phyloP scores from a whole-genome alignment of 2,888 invertebrate species.

The Campoplex nolae region DNA sequence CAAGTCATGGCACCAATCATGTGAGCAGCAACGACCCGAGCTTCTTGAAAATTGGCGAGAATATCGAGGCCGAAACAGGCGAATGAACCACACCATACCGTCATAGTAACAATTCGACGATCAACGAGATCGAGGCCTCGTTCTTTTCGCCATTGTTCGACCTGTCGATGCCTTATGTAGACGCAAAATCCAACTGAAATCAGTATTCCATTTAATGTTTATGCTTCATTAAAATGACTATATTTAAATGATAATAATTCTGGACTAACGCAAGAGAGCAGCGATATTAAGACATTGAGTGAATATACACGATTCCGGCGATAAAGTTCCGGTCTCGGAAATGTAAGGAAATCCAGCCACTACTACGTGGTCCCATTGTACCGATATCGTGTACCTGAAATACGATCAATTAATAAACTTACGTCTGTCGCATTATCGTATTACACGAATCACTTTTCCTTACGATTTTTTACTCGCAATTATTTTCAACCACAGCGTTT shows the following conservation, averaged over 20 bases:
- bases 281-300: conserved; percentile 87
- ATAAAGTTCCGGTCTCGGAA: conserved; percentile 87
- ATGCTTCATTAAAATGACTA: neutral
- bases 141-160: conserved; percentile 81
- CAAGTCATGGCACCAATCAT: conserved; percentile 87
- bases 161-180: conserved; percentile 86
- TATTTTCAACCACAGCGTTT: conserved; percentile 38
- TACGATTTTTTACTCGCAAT: conserved; percentile 1
- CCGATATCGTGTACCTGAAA: conserved; percentile 85
- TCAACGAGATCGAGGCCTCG: conserved; percentile 73
- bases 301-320: conserved; percentile 89
- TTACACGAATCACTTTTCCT: conserved; percentile 15
- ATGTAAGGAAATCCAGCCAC: conserved; percentile 86
- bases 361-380: conserved; percentile 85
- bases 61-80: conserved; percentile 86
- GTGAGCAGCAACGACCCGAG: conserved; percentile 86
- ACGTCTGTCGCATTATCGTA: conserved; percentile 70
- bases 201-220: neutral
- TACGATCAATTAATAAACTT: conserved; percentile 73
- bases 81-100: conserved; percentile 85
- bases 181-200: conserved; percentile 85
- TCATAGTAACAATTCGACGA: conserved; percentile 72
- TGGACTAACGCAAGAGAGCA: conserved; percentile 85
- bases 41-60: conserved; percentile 88
- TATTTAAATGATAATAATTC: neutral